A percentile compares a stretch with the other conserved stretches of the same genome.
phyloP scores from a whole-genome alignment of 2,888 invertebrate species.

The Dasysyrphus albostriatus region DNA sequence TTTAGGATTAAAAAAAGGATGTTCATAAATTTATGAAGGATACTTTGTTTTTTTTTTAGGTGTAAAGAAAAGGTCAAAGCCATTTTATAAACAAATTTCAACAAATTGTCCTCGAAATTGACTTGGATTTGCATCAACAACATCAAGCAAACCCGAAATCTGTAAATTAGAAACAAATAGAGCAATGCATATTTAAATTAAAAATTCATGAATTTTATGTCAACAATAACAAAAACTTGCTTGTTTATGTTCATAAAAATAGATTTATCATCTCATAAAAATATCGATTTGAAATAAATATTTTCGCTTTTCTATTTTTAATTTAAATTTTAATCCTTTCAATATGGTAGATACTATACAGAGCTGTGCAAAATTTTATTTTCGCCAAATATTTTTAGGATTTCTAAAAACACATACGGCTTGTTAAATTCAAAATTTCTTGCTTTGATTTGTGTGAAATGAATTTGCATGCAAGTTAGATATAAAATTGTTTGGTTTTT shows the following conservation, averaged over 20 bases:
- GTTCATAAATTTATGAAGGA: not conserved
- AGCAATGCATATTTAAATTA: not conserved
- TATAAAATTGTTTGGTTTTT: no score
- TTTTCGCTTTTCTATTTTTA: not conserved
- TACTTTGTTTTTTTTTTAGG: not conserved
- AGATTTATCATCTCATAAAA: constrained; percentile 45
- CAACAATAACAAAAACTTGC: constrained; percentile 4
- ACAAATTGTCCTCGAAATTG: not conserved
- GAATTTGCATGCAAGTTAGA: no score
- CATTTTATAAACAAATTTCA: not conserved
- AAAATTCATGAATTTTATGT: constrained; percentile 13
- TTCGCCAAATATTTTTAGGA: not conserved
- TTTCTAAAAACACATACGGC: no score
- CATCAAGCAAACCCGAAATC: not conserved
- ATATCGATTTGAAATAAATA: constrained; percentile 27
- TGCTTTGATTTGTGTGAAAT: no score
- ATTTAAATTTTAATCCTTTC: constrained; percentile 1
- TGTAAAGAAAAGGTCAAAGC: not conserved
- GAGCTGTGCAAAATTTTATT: not conserved
- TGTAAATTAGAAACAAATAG: not conserved
- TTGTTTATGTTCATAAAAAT: constrained; percentile 31
- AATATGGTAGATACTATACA: not conserved
- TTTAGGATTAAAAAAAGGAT: not conserved
- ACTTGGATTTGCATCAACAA: not conserved
- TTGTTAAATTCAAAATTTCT: no score